Evolutionary conservation across 2,797 vertebrate genomes (phyloP).

Genomic region (Tiaroga cobitis): DNA sequence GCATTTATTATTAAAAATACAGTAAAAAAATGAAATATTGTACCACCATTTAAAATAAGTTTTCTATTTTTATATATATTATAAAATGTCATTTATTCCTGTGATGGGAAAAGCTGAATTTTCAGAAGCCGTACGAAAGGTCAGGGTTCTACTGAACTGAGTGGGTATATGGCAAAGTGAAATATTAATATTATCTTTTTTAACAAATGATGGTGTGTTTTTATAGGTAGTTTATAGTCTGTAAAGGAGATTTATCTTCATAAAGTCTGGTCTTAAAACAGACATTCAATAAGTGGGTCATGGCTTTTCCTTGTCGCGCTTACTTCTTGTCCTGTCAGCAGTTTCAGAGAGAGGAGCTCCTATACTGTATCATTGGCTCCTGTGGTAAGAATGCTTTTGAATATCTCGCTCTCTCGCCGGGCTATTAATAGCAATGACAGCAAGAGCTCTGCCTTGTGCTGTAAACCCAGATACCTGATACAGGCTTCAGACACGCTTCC

Average conservation of each 20-base stretch:
- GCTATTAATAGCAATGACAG: constrained; percentile 57
- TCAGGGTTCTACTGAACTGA: background rate
- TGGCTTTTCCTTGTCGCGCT: constrained; percentile 11
- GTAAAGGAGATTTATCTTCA: constrained; percentile 28
- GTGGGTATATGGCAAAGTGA: background rate
- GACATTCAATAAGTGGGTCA: constrained; percentile 40
- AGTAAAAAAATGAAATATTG: background rate
- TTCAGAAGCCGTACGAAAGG: background rate
- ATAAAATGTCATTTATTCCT: background rate
- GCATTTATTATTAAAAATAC: background rate
- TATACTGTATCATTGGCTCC: constrained; percentile 20
- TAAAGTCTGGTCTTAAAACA: constrained; percentile 25
- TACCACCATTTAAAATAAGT: background rate
- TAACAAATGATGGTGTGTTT: constrained; percentile 13
- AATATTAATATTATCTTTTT: background rate
- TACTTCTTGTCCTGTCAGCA: constrained; percentile 53
- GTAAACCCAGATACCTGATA: constrained; percentile 46
- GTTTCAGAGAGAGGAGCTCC: constrained; percentile 19
- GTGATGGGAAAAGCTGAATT: background rate
- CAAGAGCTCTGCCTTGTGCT: constrained; percentile 30
- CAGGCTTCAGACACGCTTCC: constrained; percentile 14
- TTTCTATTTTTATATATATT: background rate
- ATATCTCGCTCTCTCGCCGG: constrained; percentile 41
- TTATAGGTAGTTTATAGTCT: constrained; percentile 27
- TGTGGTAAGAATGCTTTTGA: constrained; percentile 43